Percentiles rank a stretch among this genome's conserved stretches.
Conservation (phyloP, 1,140 invertebrate species). For the Drosophila ogumai region DNA sequence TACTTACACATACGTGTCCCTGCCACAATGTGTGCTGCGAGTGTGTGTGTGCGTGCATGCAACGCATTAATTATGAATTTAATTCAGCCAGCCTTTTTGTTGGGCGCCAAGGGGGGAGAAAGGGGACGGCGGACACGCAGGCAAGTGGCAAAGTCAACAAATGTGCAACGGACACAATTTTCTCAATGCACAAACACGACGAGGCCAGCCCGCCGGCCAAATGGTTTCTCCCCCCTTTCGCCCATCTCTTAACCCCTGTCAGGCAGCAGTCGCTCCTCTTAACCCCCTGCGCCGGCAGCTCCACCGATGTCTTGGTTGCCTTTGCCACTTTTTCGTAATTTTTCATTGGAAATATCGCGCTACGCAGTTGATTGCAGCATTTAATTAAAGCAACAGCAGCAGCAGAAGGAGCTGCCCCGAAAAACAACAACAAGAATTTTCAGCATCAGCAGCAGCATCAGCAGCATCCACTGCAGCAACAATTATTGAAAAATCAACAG, state of each 20-base stretch:
- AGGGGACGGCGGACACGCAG: slow-evolving; percentile 19
- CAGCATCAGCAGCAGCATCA: slow-evolving; percentile 11
- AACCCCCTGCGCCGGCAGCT: slow-evolving; percentile 8
- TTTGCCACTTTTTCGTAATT: slow-evolving; percentile 75
- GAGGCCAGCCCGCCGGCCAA: slow-evolving; percentile 62
- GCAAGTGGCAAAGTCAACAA: slow-evolving; percentile 82
- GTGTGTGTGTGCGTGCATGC: slow-evolving; percentile 77
- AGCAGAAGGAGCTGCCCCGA: slow-evolving; percentile 23
- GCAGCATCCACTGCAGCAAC: slow-evolving; percentile 17
- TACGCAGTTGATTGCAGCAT: slow-evolving; percentile 83
- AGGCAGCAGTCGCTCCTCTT: slow-evolving; percentile 11
- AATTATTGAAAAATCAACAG: slow-evolving; percentile 22
- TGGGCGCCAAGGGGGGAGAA: slow-evolving; percentile 18
- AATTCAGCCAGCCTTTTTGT: slow-evolving; percentile 71
- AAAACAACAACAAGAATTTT: slow-evolving; percentile 23
- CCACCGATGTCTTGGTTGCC: slow-evolving; percentile 35
- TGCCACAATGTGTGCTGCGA: slow-evolving; percentile 35
- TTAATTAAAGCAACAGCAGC: slow-evolving; percentile 78
- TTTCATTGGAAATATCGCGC: slow-evolving; percentile 83
- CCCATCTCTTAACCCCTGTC: slow-evolving; percentile 11
- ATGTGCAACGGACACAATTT: slow-evolving; percentile 81
- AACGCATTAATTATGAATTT: slow-evolving; percentile 83
- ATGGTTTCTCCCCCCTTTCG: slow-evolving; percentile 33
- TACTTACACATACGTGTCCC: slow-evolving; percentile 38
- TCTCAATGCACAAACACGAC: slow-evolving; percentile 78